phyloP scores from a whole-genome alignment of 2,113 vertebrate genomes.

The Mellivora capensis region DNA sequence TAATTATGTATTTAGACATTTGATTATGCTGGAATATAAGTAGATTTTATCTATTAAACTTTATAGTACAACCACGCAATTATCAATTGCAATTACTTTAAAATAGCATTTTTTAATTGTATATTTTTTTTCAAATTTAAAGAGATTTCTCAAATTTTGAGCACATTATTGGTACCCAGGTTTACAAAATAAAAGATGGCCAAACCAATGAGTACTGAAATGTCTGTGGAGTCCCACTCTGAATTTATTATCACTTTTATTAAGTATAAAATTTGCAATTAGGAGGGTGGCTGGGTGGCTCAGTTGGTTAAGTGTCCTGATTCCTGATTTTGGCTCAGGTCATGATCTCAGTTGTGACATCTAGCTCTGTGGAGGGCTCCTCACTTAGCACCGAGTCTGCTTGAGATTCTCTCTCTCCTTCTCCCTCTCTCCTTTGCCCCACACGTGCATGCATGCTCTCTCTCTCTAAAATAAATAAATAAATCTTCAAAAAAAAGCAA shows the following conservation, averaged over 20 bases:
- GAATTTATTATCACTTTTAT: not conserved
- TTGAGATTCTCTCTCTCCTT: not conserved
- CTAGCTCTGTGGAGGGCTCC: not conserved
- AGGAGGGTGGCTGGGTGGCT: not conserved
- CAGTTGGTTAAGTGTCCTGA: not conserved
- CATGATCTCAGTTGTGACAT: not conserved
- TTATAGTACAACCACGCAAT: not conserved
- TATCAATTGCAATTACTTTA: not conserved
- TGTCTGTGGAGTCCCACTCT: not conserved
- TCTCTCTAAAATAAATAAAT: no score
- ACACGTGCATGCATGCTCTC: no score
- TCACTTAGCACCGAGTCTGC: not conserved
- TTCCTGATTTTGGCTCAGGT: not conserved
- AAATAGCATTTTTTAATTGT: not conserved
- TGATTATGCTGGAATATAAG: not conserved
- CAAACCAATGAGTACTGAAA: not conserved
- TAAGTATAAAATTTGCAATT: not conserved
- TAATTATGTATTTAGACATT: not conserved
- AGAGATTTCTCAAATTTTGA: not conserved
- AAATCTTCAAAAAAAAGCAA: no score
- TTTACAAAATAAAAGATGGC: not conserved
- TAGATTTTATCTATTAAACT: not conserved
- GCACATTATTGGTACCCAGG: not conserved
- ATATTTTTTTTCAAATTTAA: not conserved
- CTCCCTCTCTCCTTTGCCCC: no score